phyloP scores from a whole-genome alignment of 1,140 invertebrate genomes.

The Aphaenogaster floridana region DNA sequence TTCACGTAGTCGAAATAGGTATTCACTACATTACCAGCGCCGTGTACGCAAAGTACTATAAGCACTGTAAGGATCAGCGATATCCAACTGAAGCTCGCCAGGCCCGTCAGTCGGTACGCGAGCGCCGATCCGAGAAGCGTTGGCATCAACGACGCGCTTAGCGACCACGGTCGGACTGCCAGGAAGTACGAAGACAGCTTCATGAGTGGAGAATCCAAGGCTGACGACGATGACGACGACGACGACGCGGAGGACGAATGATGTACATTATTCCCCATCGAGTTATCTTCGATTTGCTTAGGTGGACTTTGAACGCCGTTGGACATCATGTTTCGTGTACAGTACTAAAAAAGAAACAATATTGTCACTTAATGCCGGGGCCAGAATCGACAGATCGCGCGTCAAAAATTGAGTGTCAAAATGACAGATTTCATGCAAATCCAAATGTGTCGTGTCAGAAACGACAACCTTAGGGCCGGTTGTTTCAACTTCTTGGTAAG shows the following conservation, averaged over 20 bases:
- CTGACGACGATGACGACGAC: slow-evolving; percentile 52
- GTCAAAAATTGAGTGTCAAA: not conserved
- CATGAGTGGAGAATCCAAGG: slow-evolving; percentile 89
- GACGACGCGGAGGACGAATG: slow-evolving; percentile 59
- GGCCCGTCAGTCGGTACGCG: slow-evolving; percentile 92
- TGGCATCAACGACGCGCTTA: slow-evolving; percentile 96
- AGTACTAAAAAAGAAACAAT: slow-evolving; percentile 49
- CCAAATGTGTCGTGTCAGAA: not conserved
- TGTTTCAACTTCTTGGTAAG: too few relatives aligned
- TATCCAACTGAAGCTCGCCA: slow-evolving; percentile 91
- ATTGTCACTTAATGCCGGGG: not conserved
- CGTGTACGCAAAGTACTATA: slow-evolving; percentile 96
- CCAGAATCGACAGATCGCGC: not conserved
- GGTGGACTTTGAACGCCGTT: slow-evolving; percentile 72
- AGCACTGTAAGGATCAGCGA: slow-evolving; percentile 93
- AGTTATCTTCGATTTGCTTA: slow-evolving; percentile 54
- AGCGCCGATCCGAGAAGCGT: slow-evolving; percentile 95
- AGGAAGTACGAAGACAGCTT: slow-evolving; percentile 95
- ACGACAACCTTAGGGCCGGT: not conserved
- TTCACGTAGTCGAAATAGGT: slow-evolving; percentile 98
- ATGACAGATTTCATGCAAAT: not conserved
- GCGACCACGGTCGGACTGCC: slow-evolving; percentile 96
- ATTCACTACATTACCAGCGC: slow-evolving; percentile 98
- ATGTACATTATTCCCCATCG: slow-evolving; percentile 64
- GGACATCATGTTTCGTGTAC: slow-evolving; percentile 76